Conservation (phyloP, 2,888 invertebrate species). For the Phorcus lineatus region DNA sequence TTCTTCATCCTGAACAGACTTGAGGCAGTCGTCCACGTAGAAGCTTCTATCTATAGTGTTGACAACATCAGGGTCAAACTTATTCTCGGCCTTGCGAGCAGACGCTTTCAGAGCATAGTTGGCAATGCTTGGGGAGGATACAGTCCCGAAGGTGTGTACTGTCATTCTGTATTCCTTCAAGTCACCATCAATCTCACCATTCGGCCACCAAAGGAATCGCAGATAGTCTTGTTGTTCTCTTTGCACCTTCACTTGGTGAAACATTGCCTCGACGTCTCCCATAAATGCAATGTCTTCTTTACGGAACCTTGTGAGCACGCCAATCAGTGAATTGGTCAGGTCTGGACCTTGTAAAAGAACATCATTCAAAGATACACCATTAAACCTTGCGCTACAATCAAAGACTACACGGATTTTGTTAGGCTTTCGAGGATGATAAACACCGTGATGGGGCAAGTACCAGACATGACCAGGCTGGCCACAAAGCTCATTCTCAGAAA, state of each 20-base stretch:
- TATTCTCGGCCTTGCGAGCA: too few species aligned
- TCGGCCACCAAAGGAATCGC: too few species aligned
- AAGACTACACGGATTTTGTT: constrained; percentile 18
- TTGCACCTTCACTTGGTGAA: constrained; percentile 26
- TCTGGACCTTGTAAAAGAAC: constrained; percentile 31
- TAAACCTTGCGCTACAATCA: constrained; percentile 22
- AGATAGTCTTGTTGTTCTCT: constrained; percentile 12
- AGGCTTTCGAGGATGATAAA: constrained; percentile 33
- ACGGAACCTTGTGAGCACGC: constrained; percentile 27
- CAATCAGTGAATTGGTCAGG: constrained; percentile 23
- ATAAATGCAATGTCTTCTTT: constrained; percentile 25
- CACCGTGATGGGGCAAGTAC: constrained; percentile 32
- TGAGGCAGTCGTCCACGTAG: constrained; percentile 16
- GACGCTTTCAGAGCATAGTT: too few species aligned
- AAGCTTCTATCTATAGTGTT: background rate
- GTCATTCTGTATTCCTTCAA: too few species aligned
- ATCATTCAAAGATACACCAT: constrained; percentile 16
- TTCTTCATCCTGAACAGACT: background rate
- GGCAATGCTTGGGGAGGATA: too few species aligned
- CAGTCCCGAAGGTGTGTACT: too few species aligned
- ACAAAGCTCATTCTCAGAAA: background rate
- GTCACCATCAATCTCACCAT: too few species aligned
- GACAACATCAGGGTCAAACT: background rate
- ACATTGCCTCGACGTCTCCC: constrained; percentile 32
- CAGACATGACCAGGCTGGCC: background rate